Conservation (phyloP, 2,113 vertebrate species). For the Bufo gargarizans region DNA sequence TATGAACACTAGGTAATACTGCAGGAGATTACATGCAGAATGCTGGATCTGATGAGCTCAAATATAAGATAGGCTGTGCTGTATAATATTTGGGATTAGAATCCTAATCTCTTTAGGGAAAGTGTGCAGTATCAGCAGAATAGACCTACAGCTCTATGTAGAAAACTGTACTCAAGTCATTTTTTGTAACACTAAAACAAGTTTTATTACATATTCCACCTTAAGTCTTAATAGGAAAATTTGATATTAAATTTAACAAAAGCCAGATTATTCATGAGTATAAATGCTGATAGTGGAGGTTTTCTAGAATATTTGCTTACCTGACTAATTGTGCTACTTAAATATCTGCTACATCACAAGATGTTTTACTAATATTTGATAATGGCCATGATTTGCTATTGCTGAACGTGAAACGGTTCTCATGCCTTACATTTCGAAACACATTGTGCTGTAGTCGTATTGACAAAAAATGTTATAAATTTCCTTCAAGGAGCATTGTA, state of each 20-base stretch:
- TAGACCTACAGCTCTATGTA: conserved; percentile 31
- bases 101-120: conserved; percentile 92
- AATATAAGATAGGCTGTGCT: conserved; percentile 78
- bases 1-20: conserved; percentile 71
- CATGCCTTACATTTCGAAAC: conserved; percentile 7
- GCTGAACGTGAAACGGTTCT: neutral
- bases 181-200: conserved; percentile 15
- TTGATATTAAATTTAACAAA: conserved; percentile 11
- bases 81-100: conserved; percentile 93
- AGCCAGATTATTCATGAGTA: neutral
- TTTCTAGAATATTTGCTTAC: neutral
- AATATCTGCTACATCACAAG: neutral
- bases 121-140: conserved; percentile 90
- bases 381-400: neutral
- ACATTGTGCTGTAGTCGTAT: conserved; percentile 19
- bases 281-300: neutral
- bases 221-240: conserved; percentile 5
- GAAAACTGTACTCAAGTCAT: conserved; percentile 40
- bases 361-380: neutral
- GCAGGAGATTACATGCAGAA: conserved; percentile 79
- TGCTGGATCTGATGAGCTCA: conserved; percentile 82
- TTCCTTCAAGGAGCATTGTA: conserved; percentile 23
- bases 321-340: neutral
- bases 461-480: conserved; percentile 24
- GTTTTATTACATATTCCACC: neutral